phyloP scores from a whole-genome alignment of 2,797 vertebrate species.

The Crypturellus tataupa region DNA sequence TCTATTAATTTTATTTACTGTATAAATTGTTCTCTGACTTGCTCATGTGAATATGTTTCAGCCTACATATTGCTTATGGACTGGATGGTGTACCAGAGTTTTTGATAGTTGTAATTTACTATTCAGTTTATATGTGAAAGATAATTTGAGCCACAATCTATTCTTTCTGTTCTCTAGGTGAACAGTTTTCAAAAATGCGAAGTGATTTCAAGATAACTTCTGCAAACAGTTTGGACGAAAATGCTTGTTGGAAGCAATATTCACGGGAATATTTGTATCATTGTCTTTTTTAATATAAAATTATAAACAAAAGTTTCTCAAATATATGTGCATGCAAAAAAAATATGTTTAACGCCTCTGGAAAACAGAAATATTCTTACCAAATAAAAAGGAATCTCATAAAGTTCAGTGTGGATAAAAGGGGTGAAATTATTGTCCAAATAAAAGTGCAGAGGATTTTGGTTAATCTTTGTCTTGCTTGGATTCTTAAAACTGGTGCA shows the following conservation, averaged over 20 bases:
- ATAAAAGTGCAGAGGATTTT: neutral
- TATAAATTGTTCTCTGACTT: conserved; percentile 49
- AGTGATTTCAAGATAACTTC: conserved; percentile 27
- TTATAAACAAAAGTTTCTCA: conserved; percentile 2
- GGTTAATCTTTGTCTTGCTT: neutral
- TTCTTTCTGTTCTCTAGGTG: conserved; percentile 26
- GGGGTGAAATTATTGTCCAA: neutral
- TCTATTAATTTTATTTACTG: conserved; percentile 42
- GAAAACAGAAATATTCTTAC: neutral
- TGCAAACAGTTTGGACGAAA: neutral
- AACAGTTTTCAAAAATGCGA: neutral
- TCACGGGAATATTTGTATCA: conserved; percentile 11
- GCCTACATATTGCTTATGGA: neutral
- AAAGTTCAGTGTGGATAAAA: neutral
- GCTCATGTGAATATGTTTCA: conserved; percentile 31
- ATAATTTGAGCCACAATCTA: neutral
- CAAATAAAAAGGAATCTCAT: neutral
- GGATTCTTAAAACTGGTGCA: neutral
- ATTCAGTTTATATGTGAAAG: neutral
- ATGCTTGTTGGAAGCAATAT: conserved; percentile 11
- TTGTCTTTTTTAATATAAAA: neutral
- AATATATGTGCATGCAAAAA: neutral
- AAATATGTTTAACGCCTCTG: fast-evolving
- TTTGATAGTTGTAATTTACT: conserved; percentile 10
- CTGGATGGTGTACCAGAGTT: neutral